Evolutionary conservation across 23 tunicate genomes (phyloP).

Genomic region (Styela clava): DNA sequence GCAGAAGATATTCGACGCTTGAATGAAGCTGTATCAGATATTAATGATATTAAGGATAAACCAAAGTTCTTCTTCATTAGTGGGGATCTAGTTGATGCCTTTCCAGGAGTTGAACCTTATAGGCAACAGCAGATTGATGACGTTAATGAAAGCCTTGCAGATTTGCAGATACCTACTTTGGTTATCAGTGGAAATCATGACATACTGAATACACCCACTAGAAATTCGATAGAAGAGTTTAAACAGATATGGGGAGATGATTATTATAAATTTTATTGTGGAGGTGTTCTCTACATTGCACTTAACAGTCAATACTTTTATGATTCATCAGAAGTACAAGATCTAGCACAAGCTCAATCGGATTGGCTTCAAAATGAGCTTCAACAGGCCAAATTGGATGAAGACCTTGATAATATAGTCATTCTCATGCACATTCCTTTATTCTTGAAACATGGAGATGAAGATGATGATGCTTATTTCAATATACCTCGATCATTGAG

Average conservation of each 20-base stretch:
- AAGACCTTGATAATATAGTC: constrained; percentile 26
- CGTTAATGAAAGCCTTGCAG: constrained; percentile 31
- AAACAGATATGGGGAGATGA: constrained; percentile 74
- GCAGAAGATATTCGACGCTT: constrained; percentile 38
- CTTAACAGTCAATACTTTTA: constrained; percentile 61
- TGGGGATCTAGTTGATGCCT: constrained; percentile 73
- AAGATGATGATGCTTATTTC: constrained; percentile 67
- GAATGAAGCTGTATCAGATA: constrained; percentile 32
- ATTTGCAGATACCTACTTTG: constrained; percentile 51
- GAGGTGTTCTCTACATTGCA: constrained; percentile 74
- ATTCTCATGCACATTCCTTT: constrained; percentile 89
- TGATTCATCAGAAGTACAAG: constrained; percentile 30
- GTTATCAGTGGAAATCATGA: constrained; percentile 84
- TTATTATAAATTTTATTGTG: constrained; percentile 60
- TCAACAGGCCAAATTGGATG: constrained; percentile 24
- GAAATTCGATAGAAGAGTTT: constrained; percentile 39
- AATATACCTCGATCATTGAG: constrained; percentile 38
- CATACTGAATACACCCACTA: constrained; percentile 57
- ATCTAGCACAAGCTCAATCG: constrained; percentile 29
- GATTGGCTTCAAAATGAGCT: constrained; percentile 61
- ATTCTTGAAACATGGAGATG: constrained; percentile 45
- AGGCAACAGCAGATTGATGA: constrained; percentile 33
- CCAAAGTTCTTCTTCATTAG: constrained; percentile 70
- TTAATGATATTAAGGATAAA: constrained; percentile 43
- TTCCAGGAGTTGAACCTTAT: constrained; percentile 36